Evolutionary conservation across 2,113 vertebrate species (phyloP).

Genomic region (Stigmatopora nigra): DNA sequence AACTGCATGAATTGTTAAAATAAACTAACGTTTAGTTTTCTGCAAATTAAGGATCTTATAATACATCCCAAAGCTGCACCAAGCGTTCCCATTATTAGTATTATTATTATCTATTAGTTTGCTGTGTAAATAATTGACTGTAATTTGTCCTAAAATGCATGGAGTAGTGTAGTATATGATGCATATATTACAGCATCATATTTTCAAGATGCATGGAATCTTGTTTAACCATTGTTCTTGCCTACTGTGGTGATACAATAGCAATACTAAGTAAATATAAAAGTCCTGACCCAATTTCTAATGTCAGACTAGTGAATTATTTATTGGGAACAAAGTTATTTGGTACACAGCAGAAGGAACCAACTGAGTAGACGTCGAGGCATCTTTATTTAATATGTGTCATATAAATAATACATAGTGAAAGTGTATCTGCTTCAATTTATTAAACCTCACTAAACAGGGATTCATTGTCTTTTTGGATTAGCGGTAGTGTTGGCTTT

Average conservation of each 20-base stretch:
- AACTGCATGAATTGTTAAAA: constrained; percentile 43
- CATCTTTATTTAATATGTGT: constrained; percentile 68
- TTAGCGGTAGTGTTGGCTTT: constrained; percentile 47
- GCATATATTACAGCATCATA: constrained; percentile 31
- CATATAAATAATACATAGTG: constrained; percentile 67
- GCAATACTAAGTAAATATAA: constrained; percentile 64
- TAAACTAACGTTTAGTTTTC: constrained; percentile 6
- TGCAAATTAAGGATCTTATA: constrained; percentile 21
- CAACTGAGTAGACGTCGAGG: constrained; percentile 61
- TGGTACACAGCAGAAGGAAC: constrained; percentile 69
- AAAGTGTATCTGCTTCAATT: constrained; percentile 66
- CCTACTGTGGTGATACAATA: constrained; percentile 46
- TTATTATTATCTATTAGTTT: constrained; percentile 29
- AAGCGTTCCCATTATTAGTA: constrained; percentile 43
- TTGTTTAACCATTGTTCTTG: constrained; percentile 25
- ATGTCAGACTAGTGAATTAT: constrained; percentile 69
- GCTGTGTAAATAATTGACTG: constrained; percentile 24
- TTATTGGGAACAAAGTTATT: constrained; percentile 72
- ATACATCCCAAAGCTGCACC: constrained; percentile 39
- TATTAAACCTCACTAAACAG: constrained; percentile 60
- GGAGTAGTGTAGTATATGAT: constrained; percentile 17
- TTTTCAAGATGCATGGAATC: constrained; percentile 25
- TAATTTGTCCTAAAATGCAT: constrained; percentile 29
- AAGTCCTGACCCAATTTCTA: constrained; percentile 65
- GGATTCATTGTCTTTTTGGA: constrained; percentile 58